Base-by-base conservation (phyloP, 2,113 vertebrate genomes). In the Alectura lathami region DNA sequence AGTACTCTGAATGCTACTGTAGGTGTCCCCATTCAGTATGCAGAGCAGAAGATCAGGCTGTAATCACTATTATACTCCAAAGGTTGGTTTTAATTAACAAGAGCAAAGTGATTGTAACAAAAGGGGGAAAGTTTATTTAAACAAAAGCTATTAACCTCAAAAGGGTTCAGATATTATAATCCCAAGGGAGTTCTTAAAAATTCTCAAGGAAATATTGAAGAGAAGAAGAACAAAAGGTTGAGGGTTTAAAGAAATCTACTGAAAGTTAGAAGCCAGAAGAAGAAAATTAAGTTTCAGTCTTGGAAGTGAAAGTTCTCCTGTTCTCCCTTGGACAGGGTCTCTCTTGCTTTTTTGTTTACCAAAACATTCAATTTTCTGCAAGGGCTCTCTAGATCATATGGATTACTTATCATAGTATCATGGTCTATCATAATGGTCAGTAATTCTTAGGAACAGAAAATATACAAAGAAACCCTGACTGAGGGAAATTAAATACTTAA, bases 51-150 rank as follows among this genome's bases (percentile, higher is more conserved):
- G 66, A 88, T 77, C 42, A 34, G 63, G 75, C 69, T 77, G 56
- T 83, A 95, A 96, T 94, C 91, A 78, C 64, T 85, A 42, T 77
- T 85, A 59, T 67, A 96, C 50, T 91, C 48, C 43, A 89, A 94
- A 94, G 96, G 77, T 63, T 91, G 59, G 40, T 45, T 96, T 95
- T 89, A 96, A 94, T 95, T 95, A 96, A 93, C 22, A 91, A 73
- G 48, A 85, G 64, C 63, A 93, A 88, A 96, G 74, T 75, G 36
- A 78, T 91, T 94, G 88, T 88, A 86, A 95, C 69, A 64, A 70
- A 85, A 83, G 64, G 80, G 43, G 29, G 72, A 76, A 81, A 68
- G 86, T 85, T 91, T 93, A 81, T 89, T 92, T 94, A 84, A 96
- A 94, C 48, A 81, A 92, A 91, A 94, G 53, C 56, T 81, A 69